Evolutionary conservation across 2,888 invertebrate species (phyloP).

Genomic region (Acrobasis repandana): DNA sequence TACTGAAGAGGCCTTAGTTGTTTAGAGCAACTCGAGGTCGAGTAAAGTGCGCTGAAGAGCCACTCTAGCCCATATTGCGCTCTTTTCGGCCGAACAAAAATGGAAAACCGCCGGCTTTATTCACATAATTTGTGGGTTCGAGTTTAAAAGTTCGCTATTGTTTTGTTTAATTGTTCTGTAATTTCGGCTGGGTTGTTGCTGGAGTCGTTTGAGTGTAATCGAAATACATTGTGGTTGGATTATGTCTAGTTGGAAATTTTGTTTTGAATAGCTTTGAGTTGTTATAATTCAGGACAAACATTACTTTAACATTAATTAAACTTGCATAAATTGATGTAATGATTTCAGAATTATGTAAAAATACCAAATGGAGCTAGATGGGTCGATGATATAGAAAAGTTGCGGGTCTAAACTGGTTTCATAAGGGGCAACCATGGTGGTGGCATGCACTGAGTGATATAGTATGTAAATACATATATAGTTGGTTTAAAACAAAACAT

Average conservation of each 20-base stretch:
- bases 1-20: conserved; percentile 60
- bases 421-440: no score
- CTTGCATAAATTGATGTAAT: no score
- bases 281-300: no score
- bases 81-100: conserved; percentile 52
- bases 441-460: no score
- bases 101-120: conserved; percentile 44
- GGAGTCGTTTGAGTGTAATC: background rate
- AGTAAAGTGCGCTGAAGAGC: conserved; percentile 43
- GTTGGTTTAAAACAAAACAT: no score
- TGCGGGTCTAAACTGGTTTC: no score
- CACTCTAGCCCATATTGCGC: conserved; percentile 61
- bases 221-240: conserved; percentile 21
- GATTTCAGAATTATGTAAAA: no score
- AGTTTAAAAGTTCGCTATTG: conserved; percentile 24
- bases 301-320: no score
- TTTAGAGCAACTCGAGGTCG: conserved; percentile 46
- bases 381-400: no score
- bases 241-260: background rate
- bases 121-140: conserved; percentile 43
- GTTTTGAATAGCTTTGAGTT: no score
- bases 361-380: no score
- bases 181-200: conserved; percentile 12
- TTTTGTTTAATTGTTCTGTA: conserved; percentile 16
- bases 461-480: no score